These are phyloP conservation scores for Whitmania pigra DNA, from an alignment of 1,140 invertebrate species.

Conservation along the genomic window DNA sequence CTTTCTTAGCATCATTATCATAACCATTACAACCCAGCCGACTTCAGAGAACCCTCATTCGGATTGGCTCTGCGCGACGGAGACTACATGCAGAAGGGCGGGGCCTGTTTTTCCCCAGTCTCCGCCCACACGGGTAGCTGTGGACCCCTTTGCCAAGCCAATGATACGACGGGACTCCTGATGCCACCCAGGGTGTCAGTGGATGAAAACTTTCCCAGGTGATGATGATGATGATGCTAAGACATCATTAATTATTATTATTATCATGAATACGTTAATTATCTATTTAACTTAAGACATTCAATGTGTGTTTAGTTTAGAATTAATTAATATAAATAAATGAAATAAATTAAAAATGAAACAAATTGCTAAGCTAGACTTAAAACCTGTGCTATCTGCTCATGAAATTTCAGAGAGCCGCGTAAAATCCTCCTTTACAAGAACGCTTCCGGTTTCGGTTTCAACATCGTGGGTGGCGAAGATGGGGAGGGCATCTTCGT, in stretches of 20 bases:
- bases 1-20: too few species aligned
- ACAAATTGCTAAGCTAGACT: too few species aligned
- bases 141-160: slow-evolving; percentile 1
- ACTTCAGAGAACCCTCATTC: slow-evolving; percentile 15
- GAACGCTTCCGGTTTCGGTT: slow-evolving; percentile 59
- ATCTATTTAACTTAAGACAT: neutral
- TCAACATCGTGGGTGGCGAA: slow-evolving; percentile 97
- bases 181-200: slow-evolving; percentile 7
- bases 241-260: too few species aligned
- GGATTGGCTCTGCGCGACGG: slow-evolving; percentile 13
- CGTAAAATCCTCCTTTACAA: slow-evolving; percentile 46
- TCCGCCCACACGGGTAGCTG: neutral
- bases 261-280: too few species aligned
- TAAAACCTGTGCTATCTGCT: too few species aligned
- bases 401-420: slow-evolving; percentile 53
- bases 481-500: slow-evolving; percentile 97
- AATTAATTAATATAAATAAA: too few species aligned
- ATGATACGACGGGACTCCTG: neutral
- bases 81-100: slow-evolving; percentile 1
- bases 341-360: too few species aligned
- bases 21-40: neutral
- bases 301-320: neutral
- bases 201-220: slow-evolving; percentile 13
- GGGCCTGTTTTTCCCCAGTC: too few species aligned
- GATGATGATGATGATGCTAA: too few species aligned